Conservation (phyloP, 2,797 vertebrate genomes). For the Sitta carolinensis region DNA sequence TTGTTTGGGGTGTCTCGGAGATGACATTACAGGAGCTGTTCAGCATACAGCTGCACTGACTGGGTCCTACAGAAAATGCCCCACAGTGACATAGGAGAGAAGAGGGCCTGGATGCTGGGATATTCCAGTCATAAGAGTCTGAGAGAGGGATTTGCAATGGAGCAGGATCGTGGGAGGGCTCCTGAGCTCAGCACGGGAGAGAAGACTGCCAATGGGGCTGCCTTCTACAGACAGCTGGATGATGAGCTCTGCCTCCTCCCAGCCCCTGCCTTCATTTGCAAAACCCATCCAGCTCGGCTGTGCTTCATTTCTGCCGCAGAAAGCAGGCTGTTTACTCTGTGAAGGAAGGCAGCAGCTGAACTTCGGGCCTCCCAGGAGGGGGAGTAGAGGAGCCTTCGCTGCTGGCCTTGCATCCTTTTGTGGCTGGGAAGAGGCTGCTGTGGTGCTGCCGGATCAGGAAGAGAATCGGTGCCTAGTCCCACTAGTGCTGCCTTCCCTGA, state of each 20-base stretch:
- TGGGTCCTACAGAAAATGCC: neutral
- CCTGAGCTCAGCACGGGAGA: neutral
- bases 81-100: neutral
- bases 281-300: neutral
- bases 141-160: neutral
- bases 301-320: neutral
- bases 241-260: neutral
- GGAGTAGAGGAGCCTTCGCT: constrained; percentile 22
- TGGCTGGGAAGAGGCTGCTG: neutral
- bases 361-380: constrained; percentile 32
- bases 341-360: neutral
- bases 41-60: neutral
- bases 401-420: neutral
- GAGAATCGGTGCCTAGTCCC: no score
- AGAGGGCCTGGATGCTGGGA: neutral
- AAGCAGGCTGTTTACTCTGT: neutral
- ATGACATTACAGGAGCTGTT: fast-evolving
- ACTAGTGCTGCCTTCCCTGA: neutral
- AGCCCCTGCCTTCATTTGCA: neutral
- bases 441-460: neutral
- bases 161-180: fast-evolving
- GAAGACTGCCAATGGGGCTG: neutral
- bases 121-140: neutral
- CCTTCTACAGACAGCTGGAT: neutral
- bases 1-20: neutral